Percentiles rank a stretch among this genome's conserved stretches.
Conservation (phyloP, 2,797 vertebrate species). For the Phataginus tetradactyla region DNA sequence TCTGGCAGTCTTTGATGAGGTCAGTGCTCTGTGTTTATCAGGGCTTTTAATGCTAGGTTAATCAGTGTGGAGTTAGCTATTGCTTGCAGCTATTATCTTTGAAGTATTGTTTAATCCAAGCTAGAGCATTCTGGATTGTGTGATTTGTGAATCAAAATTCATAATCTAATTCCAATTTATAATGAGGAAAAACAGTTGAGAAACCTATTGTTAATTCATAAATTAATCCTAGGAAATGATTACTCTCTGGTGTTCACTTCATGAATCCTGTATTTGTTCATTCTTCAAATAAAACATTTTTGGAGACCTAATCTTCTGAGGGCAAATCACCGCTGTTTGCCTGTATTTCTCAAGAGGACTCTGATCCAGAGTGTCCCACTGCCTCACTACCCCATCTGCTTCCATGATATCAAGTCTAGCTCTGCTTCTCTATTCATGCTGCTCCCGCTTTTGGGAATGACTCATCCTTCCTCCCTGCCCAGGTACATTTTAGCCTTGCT, state of each 20-base stretch:
- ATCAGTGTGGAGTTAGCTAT: constrained; percentile 52
- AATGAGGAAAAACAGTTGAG: constrained; percentile 2
- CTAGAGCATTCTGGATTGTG: constrained; percentile 35
- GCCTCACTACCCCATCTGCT: neutral
- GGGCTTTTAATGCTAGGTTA: neutral
- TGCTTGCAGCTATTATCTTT: constrained; percentile 55
- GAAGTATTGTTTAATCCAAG: constrained; percentile 47
- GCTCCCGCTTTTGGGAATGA: neutral
- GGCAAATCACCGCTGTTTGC: neutral
- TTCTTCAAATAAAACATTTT: constrained; percentile 3
- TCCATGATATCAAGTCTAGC: neutral
- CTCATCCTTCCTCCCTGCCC: neutral
- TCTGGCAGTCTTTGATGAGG: constrained; percentile 38
- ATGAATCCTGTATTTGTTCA: constrained; percentile 6
- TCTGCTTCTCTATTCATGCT: neutral
- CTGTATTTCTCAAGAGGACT: constrained; percentile 26
- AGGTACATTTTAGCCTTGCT: neutral
- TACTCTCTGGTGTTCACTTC: neutral
- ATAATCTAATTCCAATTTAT: constrained; percentile 7
- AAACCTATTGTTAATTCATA: constrained; percentile 19
- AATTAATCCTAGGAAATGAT: constrained; percentile 8
- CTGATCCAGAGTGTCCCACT: neutral
- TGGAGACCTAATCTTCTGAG: neutral
- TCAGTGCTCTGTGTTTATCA: constrained; percentile 13
- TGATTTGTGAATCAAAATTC: constrained; percentile 50